These are phyloP conservation scores for Epizoanthus ramosus DNA, from an alignment of 92 coral and sea anemone genomes.

Conservation along the genomic window DNA sequence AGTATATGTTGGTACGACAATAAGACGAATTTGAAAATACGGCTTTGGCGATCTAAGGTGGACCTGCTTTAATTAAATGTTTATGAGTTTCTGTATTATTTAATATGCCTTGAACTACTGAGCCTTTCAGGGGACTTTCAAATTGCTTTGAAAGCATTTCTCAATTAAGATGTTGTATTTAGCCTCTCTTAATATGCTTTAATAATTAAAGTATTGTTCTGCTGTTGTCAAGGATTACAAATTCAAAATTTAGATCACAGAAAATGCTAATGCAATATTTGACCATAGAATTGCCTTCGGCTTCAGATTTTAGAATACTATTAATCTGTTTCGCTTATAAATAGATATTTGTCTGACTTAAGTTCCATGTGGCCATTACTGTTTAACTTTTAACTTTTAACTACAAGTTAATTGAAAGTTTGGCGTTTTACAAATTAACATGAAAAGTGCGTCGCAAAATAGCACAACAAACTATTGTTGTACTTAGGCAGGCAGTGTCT, in stretches of 20 bases:
- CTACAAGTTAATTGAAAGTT: too few species aligned
- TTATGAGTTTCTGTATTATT: neutral
- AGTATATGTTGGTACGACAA: neutral
- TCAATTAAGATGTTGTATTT: slow-evolving; percentile 17
- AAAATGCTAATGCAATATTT: neutral
- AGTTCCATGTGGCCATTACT: too few species aligned
- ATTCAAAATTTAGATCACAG: slow-evolving; percentile 5
- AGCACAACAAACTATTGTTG: too few species aligned
- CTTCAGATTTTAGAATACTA: too few species aligned
- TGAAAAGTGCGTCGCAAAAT: too few species aligned
- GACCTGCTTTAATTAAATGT: neutral
- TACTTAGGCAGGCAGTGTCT: too few species aligned
- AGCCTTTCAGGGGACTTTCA: neutral
- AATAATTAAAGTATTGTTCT: neutral
- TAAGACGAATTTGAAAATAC: neutral
- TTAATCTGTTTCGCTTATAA: too few species aligned
- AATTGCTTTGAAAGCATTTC: neutral
- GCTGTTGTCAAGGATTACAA: neutral
- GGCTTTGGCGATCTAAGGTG: neutral
- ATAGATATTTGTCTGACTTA: too few species aligned
- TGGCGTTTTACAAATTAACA: too few species aligned
- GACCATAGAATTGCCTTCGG: neutral
- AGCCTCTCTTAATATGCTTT: neutral
- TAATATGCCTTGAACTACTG: neutral
- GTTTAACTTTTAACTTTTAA: too few species aligned